These are phyloP conservation scores for Erpornis zantholeuca DNA, from an alignment of 2,113 vertebrate genomes.

Conservation along the genomic window DNA sequence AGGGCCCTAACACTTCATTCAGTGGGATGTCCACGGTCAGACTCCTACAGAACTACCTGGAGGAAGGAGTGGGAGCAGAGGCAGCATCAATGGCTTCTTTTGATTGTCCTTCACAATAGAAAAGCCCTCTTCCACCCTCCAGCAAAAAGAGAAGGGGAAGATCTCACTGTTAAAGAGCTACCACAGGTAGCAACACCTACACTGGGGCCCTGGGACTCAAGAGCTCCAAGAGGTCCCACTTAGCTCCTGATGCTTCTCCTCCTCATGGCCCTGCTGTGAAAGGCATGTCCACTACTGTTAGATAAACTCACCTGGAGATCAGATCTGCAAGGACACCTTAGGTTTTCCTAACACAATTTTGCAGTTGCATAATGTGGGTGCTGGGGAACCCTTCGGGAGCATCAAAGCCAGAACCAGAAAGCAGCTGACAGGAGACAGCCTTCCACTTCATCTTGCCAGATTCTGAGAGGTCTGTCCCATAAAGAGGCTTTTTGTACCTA, in stretches of 20 bases:
- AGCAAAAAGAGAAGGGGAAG: background rate
- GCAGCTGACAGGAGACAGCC: background rate
- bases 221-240: background rate
- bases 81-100: background rate
- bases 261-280: background rate
- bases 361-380: fast-evolving
- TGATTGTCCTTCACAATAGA: background rate
- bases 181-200: background rate
- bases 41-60: background rate
- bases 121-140: background rate
- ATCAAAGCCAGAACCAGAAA: background rate
- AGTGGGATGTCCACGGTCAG: background rate
- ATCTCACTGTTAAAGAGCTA: background rate
- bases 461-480: background rate
- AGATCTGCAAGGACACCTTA: background rate
- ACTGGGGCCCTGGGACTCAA: fast-evolving
- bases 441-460: background rate
- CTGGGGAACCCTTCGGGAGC: background rate
- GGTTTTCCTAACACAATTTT: background rate
- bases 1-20: background rate
- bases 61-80: background rate
- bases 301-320: background rate
- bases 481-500: background rate
- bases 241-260: background rate
- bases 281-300: background rate